Percentiles rank a stretch among this genome's conserved stretches.
phyloP scores from a whole-genome alignment of 1,140 invertebrate species.

The Polyergus mexicanus region DNA sequence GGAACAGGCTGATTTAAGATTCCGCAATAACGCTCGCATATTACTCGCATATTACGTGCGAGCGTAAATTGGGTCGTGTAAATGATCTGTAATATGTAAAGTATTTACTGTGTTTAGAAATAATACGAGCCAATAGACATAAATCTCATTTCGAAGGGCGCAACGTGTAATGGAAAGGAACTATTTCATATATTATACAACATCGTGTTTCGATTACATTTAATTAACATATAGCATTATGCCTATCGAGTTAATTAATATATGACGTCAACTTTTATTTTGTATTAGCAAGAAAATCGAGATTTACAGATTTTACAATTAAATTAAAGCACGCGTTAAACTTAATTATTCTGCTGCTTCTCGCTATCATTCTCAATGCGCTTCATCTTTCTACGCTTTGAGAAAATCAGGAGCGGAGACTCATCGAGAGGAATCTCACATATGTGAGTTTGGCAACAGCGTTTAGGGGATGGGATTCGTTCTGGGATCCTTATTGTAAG shows the following conservation, averaged over 20 bases:
- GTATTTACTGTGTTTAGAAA: conserved; percentile 1
- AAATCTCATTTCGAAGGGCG: conserved; percentile 6
- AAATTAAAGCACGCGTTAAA: background rate
- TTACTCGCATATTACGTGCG: conserved; percentile 13
- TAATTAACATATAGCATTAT: background rate
- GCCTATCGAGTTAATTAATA: background rate
- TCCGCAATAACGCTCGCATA: conserved; percentile 31
- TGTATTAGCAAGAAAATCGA: background rate
- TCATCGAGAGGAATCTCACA: conserved; percentile 47
- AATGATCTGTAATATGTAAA: conserved; percentile 41
- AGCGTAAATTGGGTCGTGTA: conserved; percentile 36
- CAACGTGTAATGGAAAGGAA: conserved; percentile 2
- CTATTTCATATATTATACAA: background rate
- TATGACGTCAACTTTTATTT: background rate
- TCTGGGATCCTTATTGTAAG: conserved; percentile 70
- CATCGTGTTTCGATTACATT: background rate
- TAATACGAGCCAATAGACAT: background rate
- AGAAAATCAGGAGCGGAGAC: conserved; percentile 28
- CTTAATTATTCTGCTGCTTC: background rate
- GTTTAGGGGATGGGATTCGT: conserved; percentile 64
- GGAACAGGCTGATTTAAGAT: conserved; percentile 33
- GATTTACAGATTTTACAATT: background rate
- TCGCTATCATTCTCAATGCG: background rate
- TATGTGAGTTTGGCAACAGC: conserved; percentile 71
- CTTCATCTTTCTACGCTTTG: conserved; percentile 71